Base-by-base conservation (phyloP, 2,888 invertebrate genomes). In the Drosophila bunnanda region DNA sequence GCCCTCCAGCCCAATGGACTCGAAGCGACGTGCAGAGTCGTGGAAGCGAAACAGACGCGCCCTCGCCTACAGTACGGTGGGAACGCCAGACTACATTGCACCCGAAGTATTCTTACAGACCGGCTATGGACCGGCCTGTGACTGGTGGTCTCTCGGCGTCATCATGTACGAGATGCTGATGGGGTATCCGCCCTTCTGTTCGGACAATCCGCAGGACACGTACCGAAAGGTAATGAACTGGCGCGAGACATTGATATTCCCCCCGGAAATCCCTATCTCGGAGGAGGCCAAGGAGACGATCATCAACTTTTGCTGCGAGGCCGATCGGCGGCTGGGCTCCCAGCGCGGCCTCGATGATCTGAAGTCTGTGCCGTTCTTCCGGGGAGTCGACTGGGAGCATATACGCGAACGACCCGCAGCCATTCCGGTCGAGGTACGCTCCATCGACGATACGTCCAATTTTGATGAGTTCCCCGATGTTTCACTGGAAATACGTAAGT, bases 91-190 rank as follows among this genome's bases (percentile, higher is more conserved):
- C 93, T 99, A 99, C 92, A 99, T 99, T 90, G 99, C 99, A 36
- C 99, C 99, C 1, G 99, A 99, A 94, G 99, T 99, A 86, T 99
- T 97, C 93, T 94, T 97, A 83, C 99, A 99, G 93, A 98, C 98
- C 39, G 99, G 99, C 46, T 99, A 99, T 93, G 98, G 98, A 5
- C 96, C 98, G 55, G 97, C 98, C 67, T 99, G 99, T 89, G 99
- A 99, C 93, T 99, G 99, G 98, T 99, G 99, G 99, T 99, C 98
- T 74, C 94, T 99, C 66, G 99, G 99, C 30, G 99, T 99, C 66
- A 99, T 99, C 89, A 99, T 99, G 99, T 99, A 99, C 93, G 99
- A 99, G 94, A 99, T 99, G 99, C 94, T 99, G 82, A 99, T 99
- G 93, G 99, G 99, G 25, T 99, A 99, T 93, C 99, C 99, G 75